These are phyloP conservation scores for Tachystola acroxantha DNA, from an alignment of 2,888 invertebrate genomes.

Conservation along the genomic window DNA sequence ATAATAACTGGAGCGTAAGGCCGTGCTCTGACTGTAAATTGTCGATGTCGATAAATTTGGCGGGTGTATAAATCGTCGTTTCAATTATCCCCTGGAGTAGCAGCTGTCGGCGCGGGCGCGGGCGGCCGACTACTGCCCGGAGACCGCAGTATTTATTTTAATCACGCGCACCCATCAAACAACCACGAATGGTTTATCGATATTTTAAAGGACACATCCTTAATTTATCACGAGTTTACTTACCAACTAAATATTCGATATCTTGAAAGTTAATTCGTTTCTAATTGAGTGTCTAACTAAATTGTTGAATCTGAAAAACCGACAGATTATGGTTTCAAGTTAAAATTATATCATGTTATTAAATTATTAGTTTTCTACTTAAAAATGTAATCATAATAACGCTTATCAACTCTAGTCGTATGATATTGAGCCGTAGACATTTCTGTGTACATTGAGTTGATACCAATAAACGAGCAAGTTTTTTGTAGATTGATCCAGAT, in stretches of 20 bases:
- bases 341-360: no score
- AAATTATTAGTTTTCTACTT: no score
- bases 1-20: constrained; percentile 34
- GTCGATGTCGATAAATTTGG: constrained; percentile 70
- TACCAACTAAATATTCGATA: no score
- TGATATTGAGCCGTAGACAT: no score
- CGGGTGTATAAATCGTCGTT: constrained; percentile 71
- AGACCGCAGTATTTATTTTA: constrained; percentile 63
- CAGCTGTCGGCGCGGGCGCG: constrained; percentile 57
- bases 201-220: constrained; percentile 46
- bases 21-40: constrained; percentile 52
- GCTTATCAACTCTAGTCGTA: no score
- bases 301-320: no score
- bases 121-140: constrained; percentile 41
- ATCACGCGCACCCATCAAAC: constrained; percentile 58
- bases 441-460: no score
- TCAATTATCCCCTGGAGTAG: constrained; percentile 69
- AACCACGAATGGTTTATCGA: constrained; percentile 49
- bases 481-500: constrained; percentile 1
- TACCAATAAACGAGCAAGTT: no score
- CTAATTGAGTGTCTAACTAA: no score
- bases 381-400: no score
- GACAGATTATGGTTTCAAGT: no score
- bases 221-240: constrained; percentile 30
- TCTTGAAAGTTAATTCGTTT: no score